These are phyloP conservation scores for Sycophaga agraensis DNA, from an alignment of 1,140 invertebrate genomes.

Conservation along the genomic window DNA sequence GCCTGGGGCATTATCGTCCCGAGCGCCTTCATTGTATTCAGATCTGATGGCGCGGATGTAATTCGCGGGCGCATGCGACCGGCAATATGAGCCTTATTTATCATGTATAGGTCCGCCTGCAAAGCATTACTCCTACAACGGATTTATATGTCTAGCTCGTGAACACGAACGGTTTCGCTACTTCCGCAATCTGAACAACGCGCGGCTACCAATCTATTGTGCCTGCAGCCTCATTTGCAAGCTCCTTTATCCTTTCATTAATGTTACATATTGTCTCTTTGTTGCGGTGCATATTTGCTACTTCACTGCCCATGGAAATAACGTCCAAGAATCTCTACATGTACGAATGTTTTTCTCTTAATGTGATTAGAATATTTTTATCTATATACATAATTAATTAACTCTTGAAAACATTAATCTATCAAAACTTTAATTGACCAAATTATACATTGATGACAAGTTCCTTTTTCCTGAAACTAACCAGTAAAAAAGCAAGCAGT, in stretches of 20 bases:
- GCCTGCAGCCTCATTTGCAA: slow-evolving; percentile 26
- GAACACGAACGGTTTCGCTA: slow-evolving; percentile 15
- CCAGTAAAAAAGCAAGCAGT: too few relatives aligned
- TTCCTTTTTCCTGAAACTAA: too few relatives aligned
- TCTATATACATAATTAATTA: too few relatives aligned
- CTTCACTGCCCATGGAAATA: too few relatives aligned
- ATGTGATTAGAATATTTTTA: too few relatives aligned
- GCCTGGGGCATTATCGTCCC: slow-evolving; percentile 41
- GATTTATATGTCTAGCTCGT: background rate
- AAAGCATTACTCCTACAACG: slow-evolving; percentile 39
- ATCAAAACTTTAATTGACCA: too few relatives aligned
- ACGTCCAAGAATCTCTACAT: too few relatives aligned
- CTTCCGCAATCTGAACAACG: slow-evolving; percentile 22
- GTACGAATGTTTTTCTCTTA: too few relatives aligned
- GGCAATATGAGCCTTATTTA: slow-evolving; percentile 43
- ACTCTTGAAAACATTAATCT: too few relatives aligned
- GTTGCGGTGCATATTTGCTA: too few relatives aligned
- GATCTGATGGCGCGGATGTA: slow-evolving; percentile 33
- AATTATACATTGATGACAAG: too few relatives aligned
- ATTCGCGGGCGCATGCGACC: slow-evolving; percentile 29
- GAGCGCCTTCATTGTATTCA: slow-evolving; percentile 50
- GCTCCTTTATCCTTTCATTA: slow-evolving; percentile 23
- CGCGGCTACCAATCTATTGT: too few relatives aligned
- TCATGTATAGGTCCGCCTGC: slow-evolving; percentile 44
- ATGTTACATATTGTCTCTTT: background rate